A percentile compares a stretch with the other conserved stretches of the same genome.
These are phyloP conservation scores for Onychomys torridus DNA, from an alignment of 2,797 vertebrate genomes.

Conservation along the genomic window DNA sequence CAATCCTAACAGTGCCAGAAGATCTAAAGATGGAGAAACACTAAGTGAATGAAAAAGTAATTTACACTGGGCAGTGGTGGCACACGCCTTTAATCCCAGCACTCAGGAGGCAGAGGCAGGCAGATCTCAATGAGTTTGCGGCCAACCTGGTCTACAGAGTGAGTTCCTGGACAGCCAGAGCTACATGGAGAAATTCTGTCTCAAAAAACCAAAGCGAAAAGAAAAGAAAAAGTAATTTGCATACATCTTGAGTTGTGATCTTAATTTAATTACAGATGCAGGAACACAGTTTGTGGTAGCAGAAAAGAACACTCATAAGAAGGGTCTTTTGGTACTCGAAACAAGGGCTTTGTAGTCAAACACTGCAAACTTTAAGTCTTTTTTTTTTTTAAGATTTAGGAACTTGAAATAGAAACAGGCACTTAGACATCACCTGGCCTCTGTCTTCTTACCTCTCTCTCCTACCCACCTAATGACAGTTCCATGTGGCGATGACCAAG, in stretches of 20 bases:
- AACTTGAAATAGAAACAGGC: not conserved
- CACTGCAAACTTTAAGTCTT: not conserved
- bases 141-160: not conserved
- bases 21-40: not conserved
- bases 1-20: not conserved
- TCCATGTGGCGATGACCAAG: not conserved
- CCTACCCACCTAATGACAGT: not conserved
- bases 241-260: not conserved
- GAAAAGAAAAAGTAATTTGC: not conserved
- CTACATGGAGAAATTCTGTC: not conserved
- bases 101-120: not conserved
- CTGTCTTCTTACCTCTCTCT: not conserved
- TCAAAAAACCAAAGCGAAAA: rapidly evolving
- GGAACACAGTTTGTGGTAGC: not conserved
- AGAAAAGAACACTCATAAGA: not conserved
- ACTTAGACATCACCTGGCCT: not conserved
- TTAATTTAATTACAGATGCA: not conserved
- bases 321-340: not conserved
- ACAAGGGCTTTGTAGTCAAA: not conserved
- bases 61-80: no score
- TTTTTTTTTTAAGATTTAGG: conserved; percentile 25
- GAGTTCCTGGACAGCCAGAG: not conserved
- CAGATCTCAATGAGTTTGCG: no score
- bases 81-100: not conserved
- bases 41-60: not conserved